Base-by-base conservation (phyloP, 2,888 invertebrate species). In the Latrodectus hesperus region DNA sequence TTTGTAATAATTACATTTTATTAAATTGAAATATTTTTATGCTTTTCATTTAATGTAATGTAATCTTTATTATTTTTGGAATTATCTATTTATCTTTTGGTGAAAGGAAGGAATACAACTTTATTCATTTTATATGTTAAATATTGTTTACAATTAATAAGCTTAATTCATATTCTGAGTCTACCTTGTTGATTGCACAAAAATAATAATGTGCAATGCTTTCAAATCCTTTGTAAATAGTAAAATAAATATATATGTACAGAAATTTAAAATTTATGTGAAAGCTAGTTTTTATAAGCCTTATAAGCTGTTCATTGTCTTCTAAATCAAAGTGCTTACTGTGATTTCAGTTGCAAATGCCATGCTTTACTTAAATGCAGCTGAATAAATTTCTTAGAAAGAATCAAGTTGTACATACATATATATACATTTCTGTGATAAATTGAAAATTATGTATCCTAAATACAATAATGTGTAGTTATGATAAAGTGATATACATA, bases 331-430 rank as follows among this genome's bases (percentile, higher is more conserved):
- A 82, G 82, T 88, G 78, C 78, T 83, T 78, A 88, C 78, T 83
- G 78, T 88, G 83, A 83, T 88, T 83, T 88, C 82, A 88, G 76
- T 88, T 88, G 87, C 83, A 79, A 78, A 78, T 74, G 83, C 78
- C 83, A 82, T 74, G 72, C 78, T 83, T 88, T 83, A 77, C 72
- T 82, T 83, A 53, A 73, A 51, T 74, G 82, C 87, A 83, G 87
- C 78, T 87, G 82, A 78, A 78, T 79, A 64, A 65, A 73, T 74
- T 74, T 80, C 68, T 74, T 67, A 85, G 64, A 70, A 68, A 51
- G 26, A 26, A 81, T 72, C 71, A 77, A 84, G 65, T 76, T 77
- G 70, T 60, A 88, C 60, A 70, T 38, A 84, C 26, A 76, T 71
- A 12, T 71, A 12, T 86, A 65, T 76, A 82, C 82, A 78, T 78